These are phyloP conservation scores for Merluccius polli DNA, from an alignment of 2,797 vertebrate genomes.

Conservation along the genomic window DNA sequence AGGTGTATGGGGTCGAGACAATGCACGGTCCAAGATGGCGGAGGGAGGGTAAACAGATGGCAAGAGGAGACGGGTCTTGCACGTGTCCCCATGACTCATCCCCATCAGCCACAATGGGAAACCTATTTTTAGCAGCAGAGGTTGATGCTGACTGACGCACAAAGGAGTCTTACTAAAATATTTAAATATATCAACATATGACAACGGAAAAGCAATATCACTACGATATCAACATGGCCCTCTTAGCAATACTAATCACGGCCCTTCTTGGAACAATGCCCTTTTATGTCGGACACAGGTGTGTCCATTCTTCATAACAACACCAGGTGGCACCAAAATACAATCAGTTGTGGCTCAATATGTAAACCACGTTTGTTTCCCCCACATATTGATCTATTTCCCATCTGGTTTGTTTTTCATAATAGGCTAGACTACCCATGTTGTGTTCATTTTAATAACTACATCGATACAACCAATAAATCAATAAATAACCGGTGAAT, in stretches of 20 bases:
- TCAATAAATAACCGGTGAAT: neutral
- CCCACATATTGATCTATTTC: neutral
- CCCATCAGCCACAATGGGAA: conserved; percentile 57
- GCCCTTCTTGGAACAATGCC: neutral
- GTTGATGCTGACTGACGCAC: conserved; percentile 51
- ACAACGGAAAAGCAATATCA: neutral
- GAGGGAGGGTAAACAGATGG: conserved; percentile 21
- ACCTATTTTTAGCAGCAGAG: conserved; percentile 68
- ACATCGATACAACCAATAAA: no score
- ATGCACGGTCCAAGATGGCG: neutral
- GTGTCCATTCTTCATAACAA: neutral
- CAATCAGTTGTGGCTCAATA: neutral
- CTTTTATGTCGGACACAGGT: neutral
- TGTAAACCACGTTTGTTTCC: neutral
- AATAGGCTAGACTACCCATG: neutral
- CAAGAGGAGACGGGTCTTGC: conserved; percentile 27
- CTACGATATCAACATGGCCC: neutral
- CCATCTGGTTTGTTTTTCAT: neutral
- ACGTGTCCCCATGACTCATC: conserved; percentile 62
- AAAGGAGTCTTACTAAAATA: neutral
- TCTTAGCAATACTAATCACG: neutral
- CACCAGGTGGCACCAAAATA: conserved; percentile 54
- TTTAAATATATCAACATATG: neutral
- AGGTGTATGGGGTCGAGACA: neutral
- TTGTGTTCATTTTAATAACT: neutral